Conservation (phyloP, 2,797 vertebrate genomes). For the Galagoides demidoff region DNA sequence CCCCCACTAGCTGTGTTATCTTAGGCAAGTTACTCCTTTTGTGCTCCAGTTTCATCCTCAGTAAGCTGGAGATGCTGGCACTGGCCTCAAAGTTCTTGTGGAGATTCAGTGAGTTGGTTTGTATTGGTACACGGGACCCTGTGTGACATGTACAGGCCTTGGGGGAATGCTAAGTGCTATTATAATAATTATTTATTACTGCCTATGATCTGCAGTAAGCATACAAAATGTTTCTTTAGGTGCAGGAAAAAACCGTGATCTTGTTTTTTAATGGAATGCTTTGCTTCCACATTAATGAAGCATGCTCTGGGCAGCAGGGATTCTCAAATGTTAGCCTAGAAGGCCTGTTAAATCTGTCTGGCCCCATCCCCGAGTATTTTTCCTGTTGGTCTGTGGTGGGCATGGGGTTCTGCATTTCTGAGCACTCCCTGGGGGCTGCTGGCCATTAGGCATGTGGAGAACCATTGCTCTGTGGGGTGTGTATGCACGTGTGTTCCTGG, state of each 20-base stretch:
- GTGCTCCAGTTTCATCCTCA: not conserved
- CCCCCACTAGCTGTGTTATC: not conserved
- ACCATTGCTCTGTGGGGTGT: not conserved
- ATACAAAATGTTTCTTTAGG: not conserved
- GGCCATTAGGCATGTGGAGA: not conserved
- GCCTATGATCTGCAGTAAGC: not conserved
- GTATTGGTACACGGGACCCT: not conserved
- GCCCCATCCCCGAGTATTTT: not conserved
- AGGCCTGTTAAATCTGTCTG: not conserved
- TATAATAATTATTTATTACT: not conserved
- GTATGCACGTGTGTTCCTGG: accelerated
- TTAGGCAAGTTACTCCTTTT: not conserved
- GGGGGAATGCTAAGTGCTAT: not conserved
- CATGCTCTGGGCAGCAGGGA: not conserved
- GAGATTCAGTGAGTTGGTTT: not conserved
- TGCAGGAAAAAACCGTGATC: not conserved
- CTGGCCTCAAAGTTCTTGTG: not conserved
- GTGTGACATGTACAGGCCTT: not conserved
- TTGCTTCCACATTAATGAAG: not conserved
- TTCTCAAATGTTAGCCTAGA: not conserved
- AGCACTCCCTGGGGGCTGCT: not conserved
- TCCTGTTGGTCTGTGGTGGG: not conserved
- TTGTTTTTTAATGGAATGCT: not conserved
- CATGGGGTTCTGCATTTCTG: not conserved
- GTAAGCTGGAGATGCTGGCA: not conserved